Evolutionary conservation across 2,888 invertebrate genomes (phyloP), one percentile per base, ranked within the genome.

Genomic region (Oconnorella tubifera): DNA sequence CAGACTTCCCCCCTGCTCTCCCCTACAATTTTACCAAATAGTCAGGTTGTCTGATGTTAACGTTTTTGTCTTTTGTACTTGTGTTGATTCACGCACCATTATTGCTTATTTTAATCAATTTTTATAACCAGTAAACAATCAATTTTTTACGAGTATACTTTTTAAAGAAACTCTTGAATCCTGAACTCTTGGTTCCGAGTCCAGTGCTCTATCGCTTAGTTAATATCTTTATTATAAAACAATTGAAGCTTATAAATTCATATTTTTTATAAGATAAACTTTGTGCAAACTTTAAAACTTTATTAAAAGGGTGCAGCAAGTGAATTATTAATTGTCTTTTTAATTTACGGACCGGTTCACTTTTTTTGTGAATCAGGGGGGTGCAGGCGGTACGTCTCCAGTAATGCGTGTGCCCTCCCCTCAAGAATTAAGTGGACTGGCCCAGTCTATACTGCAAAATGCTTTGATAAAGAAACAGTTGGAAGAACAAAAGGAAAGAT

Each of bases 401-500:
- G 68, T 77, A 57, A 76, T 76, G n/a, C 75, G 81, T 40, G 78
- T 80, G 23, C 80, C 80, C 55, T 91, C 91, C 27, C 91, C 91
- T 33, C 88, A 91, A 74, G 92, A 92, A 81, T 83, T 92, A 68
- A 89, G 89, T 65, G 89, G 88, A 69, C 91, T 91, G 83, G 90
- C 92, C 48, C 92, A 92, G 83, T 87, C 88, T 74, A 91, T 92
- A 74, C 88, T 92, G 87, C 92, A 92, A 83, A 87, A 87, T 75
- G 91, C 91, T 23, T 85, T 92, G 74, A 89, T 92, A 75, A 92
- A 92, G 84, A 90, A 91, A 84, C 91, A 92, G 82, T 84, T 92
- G 64, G 92, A 92, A 80, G 92, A 92, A 75, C 92, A 92, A 81
- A 87, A 89, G 63, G 91, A 91, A 82, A 90, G 90, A 81, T 91